These are phyloP conservation scores for Gadus macrocephalus DNA, from an alignment of 2,113 vertebrate genomes.

Conservation along the genomic window DNA sequence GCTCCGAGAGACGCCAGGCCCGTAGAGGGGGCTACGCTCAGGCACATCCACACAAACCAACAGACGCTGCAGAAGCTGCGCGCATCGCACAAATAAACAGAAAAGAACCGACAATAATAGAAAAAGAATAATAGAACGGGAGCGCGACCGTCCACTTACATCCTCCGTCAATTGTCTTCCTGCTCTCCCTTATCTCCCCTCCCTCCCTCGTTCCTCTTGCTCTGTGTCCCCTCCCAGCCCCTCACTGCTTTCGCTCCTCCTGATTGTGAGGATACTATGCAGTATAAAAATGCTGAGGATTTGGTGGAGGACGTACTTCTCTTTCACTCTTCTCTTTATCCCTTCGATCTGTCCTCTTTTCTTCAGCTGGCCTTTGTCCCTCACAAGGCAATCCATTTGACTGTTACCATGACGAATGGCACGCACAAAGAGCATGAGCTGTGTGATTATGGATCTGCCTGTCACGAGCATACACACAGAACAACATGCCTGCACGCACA, in stretches of 20 bases:
- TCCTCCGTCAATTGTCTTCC: background rate
- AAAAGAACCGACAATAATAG: background rate
- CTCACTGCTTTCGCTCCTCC: background rate
- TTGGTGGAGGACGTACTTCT: slow-evolving; percentile 16
- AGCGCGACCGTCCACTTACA: background rate
- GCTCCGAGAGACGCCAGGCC: slow-evolving; percentile 11
- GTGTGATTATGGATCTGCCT: slow-evolving; percentile 32
- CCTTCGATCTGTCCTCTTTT: slow-evolving; percentile 9
- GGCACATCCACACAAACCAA: slow-evolving; percentile 16
- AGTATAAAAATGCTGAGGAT: slow-evolving; percentile 5
- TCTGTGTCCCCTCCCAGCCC: background rate
- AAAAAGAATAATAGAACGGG: background rate
- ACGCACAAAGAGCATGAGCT: slow-evolving; percentile 39
- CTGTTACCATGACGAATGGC: slow-evolving; percentile 51
- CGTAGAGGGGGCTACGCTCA: slow-evolving; percentile 4
- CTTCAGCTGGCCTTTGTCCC: slow-evolving; percentile 17
- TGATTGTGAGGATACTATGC: slow-evolving; percentile 4
- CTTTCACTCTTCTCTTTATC: background rate
- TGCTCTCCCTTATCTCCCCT: background rate
- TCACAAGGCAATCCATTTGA: slow-evolving; percentile 31
- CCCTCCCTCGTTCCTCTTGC: background rate
- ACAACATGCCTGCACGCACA: background rate
- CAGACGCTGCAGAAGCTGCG: background rate
- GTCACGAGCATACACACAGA: slow-evolving; percentile 10
- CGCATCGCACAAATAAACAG: background rate